Percentiles rank a stretch among this genome's conserved stretches.
Evolutionary conservation across 2,888 invertebrate genomes (phyloP).

Genomic region (Lithophane leautieri): DNA sequence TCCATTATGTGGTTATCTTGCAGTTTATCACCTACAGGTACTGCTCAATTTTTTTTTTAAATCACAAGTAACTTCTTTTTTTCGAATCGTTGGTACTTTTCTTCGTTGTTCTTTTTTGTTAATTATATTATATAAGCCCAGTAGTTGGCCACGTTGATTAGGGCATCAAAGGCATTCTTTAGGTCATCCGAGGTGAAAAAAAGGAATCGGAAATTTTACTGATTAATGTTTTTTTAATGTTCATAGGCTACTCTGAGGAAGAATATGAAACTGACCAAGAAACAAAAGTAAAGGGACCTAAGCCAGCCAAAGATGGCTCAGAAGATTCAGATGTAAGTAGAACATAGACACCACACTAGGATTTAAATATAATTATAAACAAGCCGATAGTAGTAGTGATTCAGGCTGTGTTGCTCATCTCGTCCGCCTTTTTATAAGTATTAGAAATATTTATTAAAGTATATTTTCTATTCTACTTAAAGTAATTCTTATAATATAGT

Average conservation of each 20-base stretch:
- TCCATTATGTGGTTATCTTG: not conserved
- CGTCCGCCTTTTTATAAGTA: not conserved
- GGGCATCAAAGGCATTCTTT: too few relatives aligned
- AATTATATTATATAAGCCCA: too few relatives aligned
- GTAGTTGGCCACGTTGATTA: too few relatives aligned
- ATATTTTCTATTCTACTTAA: constrained; percentile 10
- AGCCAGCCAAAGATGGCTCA: constrained; percentile 85
- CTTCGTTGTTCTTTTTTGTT: too few relatives aligned
- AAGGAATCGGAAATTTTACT: not conserved
- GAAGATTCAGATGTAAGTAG: constrained; percentile 89
- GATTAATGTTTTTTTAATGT: not conserved
- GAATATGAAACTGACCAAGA: constrained; percentile 89
- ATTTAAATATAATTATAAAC: not conserved
- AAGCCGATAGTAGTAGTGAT: not conserved
- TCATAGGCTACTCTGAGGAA: constrained; percentile 87
- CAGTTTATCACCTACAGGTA: not conserved
- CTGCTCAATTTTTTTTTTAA: too few relatives aligned
- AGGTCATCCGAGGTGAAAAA: too few relatives aligned
- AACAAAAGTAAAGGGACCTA: constrained; percentile 87
- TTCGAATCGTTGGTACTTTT: too few relatives aligned
- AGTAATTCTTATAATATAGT: not conserved
- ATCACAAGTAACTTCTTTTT: too few relatives aligned
- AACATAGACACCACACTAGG: not conserved
- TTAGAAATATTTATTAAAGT: constrained; percentile 17
- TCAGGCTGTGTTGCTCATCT: not conserved